Evolutionary conservation across 2,113 vertebrate species (phyloP).

Genomic region (Stigmatopora argus): DNA sequence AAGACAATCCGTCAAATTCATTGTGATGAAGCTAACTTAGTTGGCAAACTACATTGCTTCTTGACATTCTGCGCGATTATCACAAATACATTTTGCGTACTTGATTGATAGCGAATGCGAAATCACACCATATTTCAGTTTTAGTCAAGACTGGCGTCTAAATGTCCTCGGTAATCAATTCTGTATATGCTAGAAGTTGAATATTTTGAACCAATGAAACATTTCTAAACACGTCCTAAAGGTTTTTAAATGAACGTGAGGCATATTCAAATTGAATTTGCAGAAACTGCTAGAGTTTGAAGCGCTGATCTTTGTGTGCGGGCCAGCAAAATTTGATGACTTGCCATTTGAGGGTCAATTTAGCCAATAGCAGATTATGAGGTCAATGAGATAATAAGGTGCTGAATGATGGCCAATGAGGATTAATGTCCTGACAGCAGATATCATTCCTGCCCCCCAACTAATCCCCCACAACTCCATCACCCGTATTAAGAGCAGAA

Average conservation of each 20-base stretch:
- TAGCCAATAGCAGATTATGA: slow-evolving; percentile 29
- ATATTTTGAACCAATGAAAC: no score
- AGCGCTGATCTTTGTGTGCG: neutral
- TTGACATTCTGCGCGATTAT: neutral
- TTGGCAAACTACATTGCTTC: no score
- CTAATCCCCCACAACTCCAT: slow-evolving; percentile 11
- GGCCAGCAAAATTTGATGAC: neutral
- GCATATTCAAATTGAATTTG: no score
- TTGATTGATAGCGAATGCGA: no score
- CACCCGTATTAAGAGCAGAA: slow-evolving; percentile 34
- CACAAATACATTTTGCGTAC: neutral
- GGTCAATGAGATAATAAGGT: slow-evolving; percentile 34
- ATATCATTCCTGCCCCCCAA: slow-evolving; percentile 21
- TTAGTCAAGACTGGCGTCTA: no score
- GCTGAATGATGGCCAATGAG: slow-evolving; percentile 39
- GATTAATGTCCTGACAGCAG: slow-evolving; percentile 46
- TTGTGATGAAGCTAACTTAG: no score
- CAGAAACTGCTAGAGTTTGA: neutral
- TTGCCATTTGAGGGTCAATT: neutral
- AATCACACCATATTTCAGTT: no score
- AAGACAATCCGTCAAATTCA: neutral
- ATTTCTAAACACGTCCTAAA: no score
- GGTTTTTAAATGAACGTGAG: no score
- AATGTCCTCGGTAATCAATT: no score
- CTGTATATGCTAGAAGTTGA: no score